Evolutionary conservation across 2,797 vertebrate species (phyloP).

Genomic region (Chanos chanos): DNA sequence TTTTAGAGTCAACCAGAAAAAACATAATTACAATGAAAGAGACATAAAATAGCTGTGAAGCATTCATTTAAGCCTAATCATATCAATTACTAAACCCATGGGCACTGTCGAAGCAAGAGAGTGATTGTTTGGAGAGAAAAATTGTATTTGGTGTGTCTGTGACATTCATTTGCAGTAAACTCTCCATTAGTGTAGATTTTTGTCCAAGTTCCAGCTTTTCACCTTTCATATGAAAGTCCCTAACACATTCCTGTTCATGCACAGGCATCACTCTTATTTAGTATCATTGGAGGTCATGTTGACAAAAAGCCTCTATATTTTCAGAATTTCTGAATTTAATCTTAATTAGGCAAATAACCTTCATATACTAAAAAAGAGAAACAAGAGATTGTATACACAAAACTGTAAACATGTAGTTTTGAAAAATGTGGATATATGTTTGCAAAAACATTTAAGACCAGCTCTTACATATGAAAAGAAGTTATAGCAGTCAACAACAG

Average conservation of each 20-base stretch:
- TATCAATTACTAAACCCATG: conserved; percentile 60
- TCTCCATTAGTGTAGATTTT: conserved; percentile 66
- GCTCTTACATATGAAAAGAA: too few species aligned
- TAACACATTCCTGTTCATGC: background rate
- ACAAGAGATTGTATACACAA: too few species aligned
- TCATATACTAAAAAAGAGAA: conserved; percentile 31
- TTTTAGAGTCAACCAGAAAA: conserved; percentile 55
- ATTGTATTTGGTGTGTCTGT: conserved; percentile 41
- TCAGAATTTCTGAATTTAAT: too few species aligned
- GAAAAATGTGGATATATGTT: too few species aligned
- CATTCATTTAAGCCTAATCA: conserved; percentile 66
- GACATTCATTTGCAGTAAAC: conserved; percentile 81
- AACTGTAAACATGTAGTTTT: too few species aligned
- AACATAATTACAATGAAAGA: conserved; percentile 65
- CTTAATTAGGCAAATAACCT: too few species aligned
- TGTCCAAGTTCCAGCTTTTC: conserved; percentile 80
- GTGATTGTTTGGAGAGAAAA: conserved; percentile 55
- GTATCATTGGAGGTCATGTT: too few species aligned
- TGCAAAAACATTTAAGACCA: too few species aligned
- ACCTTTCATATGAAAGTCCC: conserved; percentile 69
- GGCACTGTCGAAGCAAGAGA: conserved; percentile 37
- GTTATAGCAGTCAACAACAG: too few species aligned
- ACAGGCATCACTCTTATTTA: too few species aligned
- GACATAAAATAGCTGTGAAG: conserved; percentile 63
- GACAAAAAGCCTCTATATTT: too few species aligned